Evolutionary conservation across 1,140 invertebrate species (phyloP).

Genomic region (Cyclargus thomasi): DNA sequence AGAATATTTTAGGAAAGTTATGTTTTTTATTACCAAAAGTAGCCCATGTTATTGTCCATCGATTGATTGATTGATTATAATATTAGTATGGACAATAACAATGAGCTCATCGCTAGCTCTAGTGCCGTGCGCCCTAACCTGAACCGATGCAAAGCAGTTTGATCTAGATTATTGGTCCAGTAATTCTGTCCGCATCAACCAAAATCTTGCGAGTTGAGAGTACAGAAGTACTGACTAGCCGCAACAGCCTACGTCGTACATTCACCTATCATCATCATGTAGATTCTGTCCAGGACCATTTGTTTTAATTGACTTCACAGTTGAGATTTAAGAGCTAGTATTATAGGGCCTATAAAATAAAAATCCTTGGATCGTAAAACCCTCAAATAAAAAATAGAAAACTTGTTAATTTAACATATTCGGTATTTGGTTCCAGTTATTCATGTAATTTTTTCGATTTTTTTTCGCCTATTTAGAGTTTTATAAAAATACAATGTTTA

Average conservation of each 20-base stretch:
- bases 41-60: no score
- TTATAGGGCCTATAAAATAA: no score
- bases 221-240: not conserved
- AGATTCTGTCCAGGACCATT: not conserved
- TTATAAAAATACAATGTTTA: not conserved
- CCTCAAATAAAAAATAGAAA: no score
- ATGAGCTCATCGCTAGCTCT: conserved; percentile 15
- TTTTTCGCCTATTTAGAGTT: not conserved
- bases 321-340: no score
- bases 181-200: conserved; percentile 11
- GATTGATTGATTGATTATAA: no score
- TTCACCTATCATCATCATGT: not conserved
- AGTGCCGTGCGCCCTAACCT: conserved; percentile 6
- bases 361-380: no score
- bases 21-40: no score
- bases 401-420: no score
- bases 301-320: no score
- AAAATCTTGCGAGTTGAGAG: not conserved
- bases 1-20: no score
- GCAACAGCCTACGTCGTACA: not conserved
- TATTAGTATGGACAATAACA: not conserved
- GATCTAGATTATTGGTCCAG: conserved; percentile 27
- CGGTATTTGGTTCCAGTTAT: no score
- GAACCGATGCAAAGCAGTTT: conserved; percentile 20
- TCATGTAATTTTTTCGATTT: no score